Evolutionary conservation across 2,888 invertebrate species (phyloP), one percentile per base, ranked within the genome.

Genomic region (Drosophila borealis): DNA sequence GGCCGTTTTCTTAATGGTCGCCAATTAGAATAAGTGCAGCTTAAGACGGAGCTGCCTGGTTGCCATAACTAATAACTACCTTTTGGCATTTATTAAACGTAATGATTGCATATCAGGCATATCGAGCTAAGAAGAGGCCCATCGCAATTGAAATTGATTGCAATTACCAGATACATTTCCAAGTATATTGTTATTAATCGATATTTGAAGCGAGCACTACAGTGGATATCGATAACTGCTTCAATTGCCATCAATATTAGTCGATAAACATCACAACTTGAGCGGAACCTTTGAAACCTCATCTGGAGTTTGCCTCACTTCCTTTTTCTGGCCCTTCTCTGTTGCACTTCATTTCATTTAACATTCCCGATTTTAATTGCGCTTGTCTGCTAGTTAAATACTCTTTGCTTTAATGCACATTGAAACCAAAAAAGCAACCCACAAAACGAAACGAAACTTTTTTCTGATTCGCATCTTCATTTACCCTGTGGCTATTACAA

Each of bases 51-150:
- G n/a, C 33, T 14, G 10, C 8, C n/a, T 10, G 29, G 34, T 25
- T 13, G 56, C 59, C 49, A 60, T 57, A 59, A 70, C 63, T 79
- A 89, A 88, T 83, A 77, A 81, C 83, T 72, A 81, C 68, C 82
- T 80, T 80, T 75, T 76, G 74, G 73, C 84, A 86, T 88, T 88
- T 89, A 89, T 84, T 86, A 82, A 88, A 81, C 77, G 77, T 81
- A 80, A 80, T 88, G 69, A 81, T 80, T 74, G 70, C 75, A 60
- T 81, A 72, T 79, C 70, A 34, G 53, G 42, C 56, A 70, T 44
- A 67, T 69, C 60, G n/a, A 41, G 39, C 60, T 46, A 62, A 29
- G 29, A 8, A 29, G 8, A 29, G 29, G 29, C 29, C 8, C 0
- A 29, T 29, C 8, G 61, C 69, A 74, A 60, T 74, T 70, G 44